Conservation (phyloP, 2,888 invertebrate species). For the Lissocephala sabroskyi region DNA sequence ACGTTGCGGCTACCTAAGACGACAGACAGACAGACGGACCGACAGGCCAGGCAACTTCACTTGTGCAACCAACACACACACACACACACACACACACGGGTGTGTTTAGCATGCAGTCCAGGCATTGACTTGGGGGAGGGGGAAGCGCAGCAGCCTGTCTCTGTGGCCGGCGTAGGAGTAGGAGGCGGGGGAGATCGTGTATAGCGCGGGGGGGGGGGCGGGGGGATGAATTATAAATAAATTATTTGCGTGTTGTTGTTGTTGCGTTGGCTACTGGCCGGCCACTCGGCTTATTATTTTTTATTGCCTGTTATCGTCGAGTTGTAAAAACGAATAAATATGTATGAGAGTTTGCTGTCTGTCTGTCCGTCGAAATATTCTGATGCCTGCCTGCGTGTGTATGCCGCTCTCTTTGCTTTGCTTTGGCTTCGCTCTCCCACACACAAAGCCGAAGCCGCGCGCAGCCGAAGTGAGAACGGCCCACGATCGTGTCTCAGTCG, state of each 20-base stretch:
- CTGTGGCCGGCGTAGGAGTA: too few species aligned
- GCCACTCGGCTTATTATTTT: slow-evolving; percentile 13
- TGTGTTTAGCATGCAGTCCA: too few species aligned
- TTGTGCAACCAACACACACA: neutral
- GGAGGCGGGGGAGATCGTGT: too few species aligned
- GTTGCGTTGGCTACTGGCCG: slow-evolving; percentile 14
- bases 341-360: slow-evolving; percentile 7
- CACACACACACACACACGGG: neutral
- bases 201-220: too few species aligned
- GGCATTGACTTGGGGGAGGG: too few species aligned
- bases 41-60: slow-evolving; percentile 13
- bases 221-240: too few species aligned
- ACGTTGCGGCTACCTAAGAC: slow-evolving; percentile 15
- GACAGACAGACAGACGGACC: slow-evolving; percentile 1
- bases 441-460: neutral
- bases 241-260: slow-evolving; percentile 12
- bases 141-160: too few species aligned
- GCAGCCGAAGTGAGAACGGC: neutral
- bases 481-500: neutral
- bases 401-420: neutral
- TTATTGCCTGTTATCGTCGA: slow-evolving; percentile 27
- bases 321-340: slow-evolving; percentile 16
- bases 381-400: neutral
- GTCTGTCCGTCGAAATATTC: neutral
- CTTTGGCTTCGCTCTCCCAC: neutral